Conservation (phyloP, 1,140 invertebrate genomes). For the Tachypleus tridentatus region DNA sequence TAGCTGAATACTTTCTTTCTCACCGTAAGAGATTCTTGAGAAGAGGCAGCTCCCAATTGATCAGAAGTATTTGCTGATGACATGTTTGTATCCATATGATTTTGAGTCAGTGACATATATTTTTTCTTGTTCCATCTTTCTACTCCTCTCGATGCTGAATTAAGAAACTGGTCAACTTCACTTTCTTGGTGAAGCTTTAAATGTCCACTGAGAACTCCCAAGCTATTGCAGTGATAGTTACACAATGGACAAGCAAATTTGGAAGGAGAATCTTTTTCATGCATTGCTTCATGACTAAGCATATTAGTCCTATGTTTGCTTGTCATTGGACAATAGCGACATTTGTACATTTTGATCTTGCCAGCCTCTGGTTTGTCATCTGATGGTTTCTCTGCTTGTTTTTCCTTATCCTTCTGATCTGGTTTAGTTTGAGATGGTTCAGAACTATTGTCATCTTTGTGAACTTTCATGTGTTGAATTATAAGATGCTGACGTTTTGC, state of each 20-base stretch:
- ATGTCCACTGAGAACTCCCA: constrained; percentile 59
- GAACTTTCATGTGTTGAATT: constrained; percentile 50
- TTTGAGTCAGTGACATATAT: constrained; percentile 44
- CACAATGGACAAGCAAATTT: constrained; percentile 53
- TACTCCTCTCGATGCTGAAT: background rate
- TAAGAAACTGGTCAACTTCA: constrained; percentile 7
- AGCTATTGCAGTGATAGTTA: constrained; percentile 63
- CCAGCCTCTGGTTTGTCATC: too few relatives aligned
- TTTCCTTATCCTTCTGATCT: too few relatives aligned
- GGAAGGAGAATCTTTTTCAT: constrained; percentile 35
- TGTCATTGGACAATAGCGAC: constrained; percentile 68
- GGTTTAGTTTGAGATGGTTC: too few relatives aligned
- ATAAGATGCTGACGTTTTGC: constrained; percentile 63
- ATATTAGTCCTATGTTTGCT: constrained; percentile 56
- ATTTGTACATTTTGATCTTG: constrained; percentile 68
- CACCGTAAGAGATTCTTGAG: constrained; percentile 52
- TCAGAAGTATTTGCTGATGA: constrained; percentile 28
- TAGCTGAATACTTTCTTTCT: constrained; percentile 16
- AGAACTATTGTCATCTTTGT: constrained; percentile 63
- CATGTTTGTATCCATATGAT: background rate
- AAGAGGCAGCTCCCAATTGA: constrained; percentile 42
- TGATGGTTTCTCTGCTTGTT: too few relatives aligned
- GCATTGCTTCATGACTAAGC: constrained; percentile 74
- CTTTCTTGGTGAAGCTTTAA: constrained; percentile 55
- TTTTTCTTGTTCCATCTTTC: constrained; percentile 58